Evolutionary conservation across 2,888 invertebrate species (phyloP), one percentile per base, ranked within the genome.

Genomic region (Euplagia quadripunctaria): DNA sequence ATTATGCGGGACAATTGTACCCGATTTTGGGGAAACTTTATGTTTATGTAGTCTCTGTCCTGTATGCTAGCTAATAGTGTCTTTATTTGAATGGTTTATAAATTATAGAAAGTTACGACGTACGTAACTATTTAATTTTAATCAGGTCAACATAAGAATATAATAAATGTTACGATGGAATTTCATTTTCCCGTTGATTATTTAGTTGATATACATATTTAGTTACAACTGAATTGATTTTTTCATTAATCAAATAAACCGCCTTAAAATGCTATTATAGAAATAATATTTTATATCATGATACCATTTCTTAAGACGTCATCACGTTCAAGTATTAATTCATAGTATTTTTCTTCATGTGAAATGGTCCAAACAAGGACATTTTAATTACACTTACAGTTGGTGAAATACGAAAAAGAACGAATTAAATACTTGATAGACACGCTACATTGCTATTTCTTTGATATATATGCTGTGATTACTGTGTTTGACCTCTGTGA

Each of bases 1-100:
- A 94, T 94, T 93, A 93, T 91, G 87, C 89, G 87, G 89, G 79
- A 81, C 82, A 88, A 86, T 88, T 86, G 83, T 86, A 87, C 87
- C 80, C 89, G 93, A 94, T 94, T 94, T 93, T 92, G 92, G 89
- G 90, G 87, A 82, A 88, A 88, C 91, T 94, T 92, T 93, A 94
- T 94, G 94, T 89, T 91, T 93, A 94, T 93, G 77, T 76, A 8
- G 72, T 64, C 69, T 68, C 68, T 61, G 66, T 68, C 86, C 42
- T 87, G 86, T 93, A 94, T 94, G 93, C 87, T 92, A 93, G 93
- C 87, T 92, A 93, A 94, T 94, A 55, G 11, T 42, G 43, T 14
- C 41, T 12, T 42, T 55, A n/a, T 68, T 42, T 43, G n/a, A 41
- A 55, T 61, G 58, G 20, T 61, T n/a, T 68, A 55, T 42, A 20